Evolutionary conservation across 2,888 invertebrate genomes (phyloP).

Genomic region (Eilema griseolum): DNA sequence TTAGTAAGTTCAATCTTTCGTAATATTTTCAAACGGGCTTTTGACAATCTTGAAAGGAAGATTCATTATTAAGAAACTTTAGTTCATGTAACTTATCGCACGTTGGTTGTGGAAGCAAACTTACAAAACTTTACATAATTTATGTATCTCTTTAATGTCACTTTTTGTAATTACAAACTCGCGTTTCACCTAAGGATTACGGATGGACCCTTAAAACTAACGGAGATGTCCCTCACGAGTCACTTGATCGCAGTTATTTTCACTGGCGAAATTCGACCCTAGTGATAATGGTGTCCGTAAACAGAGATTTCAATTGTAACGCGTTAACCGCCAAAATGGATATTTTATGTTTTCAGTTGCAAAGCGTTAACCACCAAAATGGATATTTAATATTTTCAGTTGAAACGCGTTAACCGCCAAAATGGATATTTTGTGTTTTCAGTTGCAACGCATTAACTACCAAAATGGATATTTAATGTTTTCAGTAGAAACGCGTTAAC

Average conservation of each 20-base stretch:
- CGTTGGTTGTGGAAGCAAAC: background rate
- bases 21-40: conserved; percentile 6
- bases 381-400: no score
- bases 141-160: background rate
- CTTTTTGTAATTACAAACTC: background rate
- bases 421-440: no score
- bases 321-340: no score
- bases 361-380: no score
- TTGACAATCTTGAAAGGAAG: background rate
- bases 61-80: conserved; percentile 16
- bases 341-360: no score
- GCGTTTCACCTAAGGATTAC: background rate
- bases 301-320: background rate
- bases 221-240: background rate
- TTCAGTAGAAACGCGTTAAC: no score
- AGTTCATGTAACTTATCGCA: background rate
- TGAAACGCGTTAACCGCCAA: no score
- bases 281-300: background rate
- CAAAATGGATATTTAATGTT: no score
- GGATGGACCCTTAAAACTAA: background rate
- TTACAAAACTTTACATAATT: background rate
- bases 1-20: conserved; percentile 10
- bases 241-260: background rate
- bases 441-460: no score
- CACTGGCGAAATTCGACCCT: background rate